phyloP scores from a whole-genome alignment of 2,113 vertebrate species.

The Chlorodrepanis virens region DNA sequence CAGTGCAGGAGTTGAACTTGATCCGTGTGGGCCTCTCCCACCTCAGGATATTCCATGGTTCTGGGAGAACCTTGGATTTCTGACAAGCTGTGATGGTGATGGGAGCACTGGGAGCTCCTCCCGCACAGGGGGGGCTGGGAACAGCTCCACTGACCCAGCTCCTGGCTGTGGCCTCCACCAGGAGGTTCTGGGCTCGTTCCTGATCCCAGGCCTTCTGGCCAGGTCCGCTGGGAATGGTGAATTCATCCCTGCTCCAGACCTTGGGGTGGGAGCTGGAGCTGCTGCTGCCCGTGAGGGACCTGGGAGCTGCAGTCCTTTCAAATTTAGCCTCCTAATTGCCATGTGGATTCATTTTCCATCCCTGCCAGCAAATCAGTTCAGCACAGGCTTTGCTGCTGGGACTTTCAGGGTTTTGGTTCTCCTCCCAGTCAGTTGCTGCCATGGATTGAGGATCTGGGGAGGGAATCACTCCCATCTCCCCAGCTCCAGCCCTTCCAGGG shows the following conservation, averaged over 20 bases:
- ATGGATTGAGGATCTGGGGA: neutral
- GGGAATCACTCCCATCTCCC: neutral
- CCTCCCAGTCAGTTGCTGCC: neutral
- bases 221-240: neutral
- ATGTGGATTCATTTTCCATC: neutral
- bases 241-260: accelerated
- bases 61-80: neutral
- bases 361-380: neutral
- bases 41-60: accelerated
- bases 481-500: neutral
- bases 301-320: neutral
- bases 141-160: accelerated
- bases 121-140: accelerated
- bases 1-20: neutral
- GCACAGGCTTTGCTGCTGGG: neutral
- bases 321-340: neutral
- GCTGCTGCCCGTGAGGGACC: neutral
- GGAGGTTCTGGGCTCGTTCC: neutral
- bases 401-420: neutral
- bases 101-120: neutral
- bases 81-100: accelerated
- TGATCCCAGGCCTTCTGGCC: accelerated
- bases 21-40: neutral
- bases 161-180: accelerated
- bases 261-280: neutral